Conservation (phyloP, 1,140 invertebrate species). For the Zaprionus capensis region DNA sequence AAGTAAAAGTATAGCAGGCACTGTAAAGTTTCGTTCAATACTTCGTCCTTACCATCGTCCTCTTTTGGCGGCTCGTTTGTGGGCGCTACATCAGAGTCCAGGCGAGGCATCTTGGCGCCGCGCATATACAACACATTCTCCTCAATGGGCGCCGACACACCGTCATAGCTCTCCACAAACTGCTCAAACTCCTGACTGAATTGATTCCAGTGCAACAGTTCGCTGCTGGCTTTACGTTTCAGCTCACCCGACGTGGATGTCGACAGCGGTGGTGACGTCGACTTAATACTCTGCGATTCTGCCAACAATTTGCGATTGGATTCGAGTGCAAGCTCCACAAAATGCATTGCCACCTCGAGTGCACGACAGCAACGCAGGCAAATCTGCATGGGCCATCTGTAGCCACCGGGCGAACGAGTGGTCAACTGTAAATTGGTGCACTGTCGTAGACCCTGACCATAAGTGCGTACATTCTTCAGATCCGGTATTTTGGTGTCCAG, state of each 20-base stretch:
- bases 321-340: slow-evolving; percentile 66
- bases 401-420: slow-evolving; percentile 53
- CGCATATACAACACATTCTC: slow-evolving; percentile 75
- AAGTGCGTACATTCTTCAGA: slow-evolving; percentile 54
- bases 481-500: slow-evolving; percentile 62
- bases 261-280: slow-evolving; percentile 20
- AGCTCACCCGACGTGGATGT: slow-evolving; percentile 52
- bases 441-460: slow-evolving; percentile 60
- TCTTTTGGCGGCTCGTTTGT: slow-evolving; percentile 57
- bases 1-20: not conserved
- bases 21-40: not conserved
- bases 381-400: slow-evolving; percentile 71
- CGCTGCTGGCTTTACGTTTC: slow-evolving; percentile 65
- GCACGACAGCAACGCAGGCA: slow-evolving; percentile 73
- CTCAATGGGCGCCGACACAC: slow-evolving; percentile 59
- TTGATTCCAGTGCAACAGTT: slow-evolving; percentile 68
- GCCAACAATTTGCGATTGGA: slow-evolving; percentile 62
- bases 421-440: slow-evolving; percentile 62
- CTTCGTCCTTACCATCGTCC: slow-evolving; percentile 50
- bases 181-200: slow-evolving; percentile 73
- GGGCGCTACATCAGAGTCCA: slow-evolving; percentile 45
- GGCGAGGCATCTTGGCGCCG: slow-evolving; percentile 62
- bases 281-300: slow-evolving; percentile 53
- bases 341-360: slow-evolving; percentile 72
- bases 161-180: slow-evolving; percentile 69